A percentile compares a stretch with the other conserved stretches of the same genome.
Evolutionary conservation across 2,888 invertebrate genomes (phyloP).

Genomic region (Pinctada fucata): DNA sequence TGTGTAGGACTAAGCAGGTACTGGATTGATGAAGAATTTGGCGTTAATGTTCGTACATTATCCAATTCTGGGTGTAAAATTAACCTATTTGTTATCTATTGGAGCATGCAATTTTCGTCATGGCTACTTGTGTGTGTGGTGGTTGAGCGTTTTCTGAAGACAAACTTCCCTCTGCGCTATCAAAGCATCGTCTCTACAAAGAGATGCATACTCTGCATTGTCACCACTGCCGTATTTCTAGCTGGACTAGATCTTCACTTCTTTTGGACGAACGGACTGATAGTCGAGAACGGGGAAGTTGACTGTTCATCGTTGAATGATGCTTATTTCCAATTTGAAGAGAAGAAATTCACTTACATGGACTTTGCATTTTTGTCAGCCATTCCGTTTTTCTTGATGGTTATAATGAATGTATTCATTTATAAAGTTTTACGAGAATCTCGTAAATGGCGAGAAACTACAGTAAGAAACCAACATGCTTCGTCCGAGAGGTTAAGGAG

Average conservation of each 20-base stretch:
- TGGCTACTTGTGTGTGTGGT: conserved; percentile 35
- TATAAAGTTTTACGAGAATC: conserved; percentile 19
- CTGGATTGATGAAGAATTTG: conserved; percentile 34
- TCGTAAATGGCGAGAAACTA: background rate
- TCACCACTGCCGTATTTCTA: conserved; percentile 9
- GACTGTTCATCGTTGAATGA: conserved; percentile 24
- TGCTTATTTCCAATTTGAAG: conserved; percentile 25
- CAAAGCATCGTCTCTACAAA: conserved; percentile 20
- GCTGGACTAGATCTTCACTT: conserved; percentile 26
- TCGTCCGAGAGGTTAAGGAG: conserved; percentile 21
- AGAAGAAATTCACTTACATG: conserved; percentile 33
- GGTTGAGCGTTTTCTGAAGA: conserved; percentile 38
- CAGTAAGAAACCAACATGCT: conserved; percentile 2
- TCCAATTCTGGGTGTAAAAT: conserved; percentile 33
- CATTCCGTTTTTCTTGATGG: conserved; percentile 32
- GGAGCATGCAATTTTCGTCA: conserved; percentile 37
- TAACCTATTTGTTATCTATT: conserved; percentile 34
- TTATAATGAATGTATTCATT: conserved; percentile 29
- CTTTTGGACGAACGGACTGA: conserved; percentile 34
- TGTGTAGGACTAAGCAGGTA: conserved; percentile 36
- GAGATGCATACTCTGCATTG: conserved; percentile 4
- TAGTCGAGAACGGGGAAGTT: background rate
- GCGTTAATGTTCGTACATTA: conserved; percentile 17
- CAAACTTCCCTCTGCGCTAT: conserved; percentile 33
- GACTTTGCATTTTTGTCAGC: conserved; percentile 30